Conservation (phyloP, 2,888 invertebrate species). For the Dorcus parallelipipedus region DNA sequence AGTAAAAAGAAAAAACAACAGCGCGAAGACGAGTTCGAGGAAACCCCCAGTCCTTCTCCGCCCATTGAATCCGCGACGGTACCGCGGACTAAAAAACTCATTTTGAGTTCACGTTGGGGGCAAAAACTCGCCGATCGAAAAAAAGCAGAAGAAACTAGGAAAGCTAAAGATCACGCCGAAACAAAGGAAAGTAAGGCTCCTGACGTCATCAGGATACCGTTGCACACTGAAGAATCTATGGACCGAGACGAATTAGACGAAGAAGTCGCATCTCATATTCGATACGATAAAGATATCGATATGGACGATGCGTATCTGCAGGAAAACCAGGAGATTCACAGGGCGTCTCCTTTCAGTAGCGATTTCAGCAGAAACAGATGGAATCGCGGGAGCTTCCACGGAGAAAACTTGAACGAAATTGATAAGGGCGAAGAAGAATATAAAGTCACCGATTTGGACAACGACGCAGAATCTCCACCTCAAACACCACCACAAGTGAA, state of each 20-base stretch:
- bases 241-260: slow-evolving; percentile 37
- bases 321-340: slow-evolving; percentile 55
- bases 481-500: slow-evolving; percentile 14
- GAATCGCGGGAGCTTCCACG: slow-evolving; percentile 45
- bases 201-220: slow-evolving; percentile 39
- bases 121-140: slow-evolving; percentile 37
- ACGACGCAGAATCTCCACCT: slow-evolving; percentile 14
- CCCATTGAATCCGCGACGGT: slow-evolving; percentile 63
- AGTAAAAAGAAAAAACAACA: slow-evolving; percentile 48
- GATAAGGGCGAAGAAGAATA: slow-evolving; percentile 30
- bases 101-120: slow-evolving; percentile 51
- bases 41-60: slow-evolving; percentile 61
- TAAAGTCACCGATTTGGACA: slow-evolving; percentile 16
- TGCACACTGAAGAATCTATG: slow-evolving; percentile 43
- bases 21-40: slow-evolving; percentile 35
- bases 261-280: slow-evolving; percentile 36
- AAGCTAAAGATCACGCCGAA: slow-evolving; percentile 29
- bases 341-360: slow-evolving; percentile 30
- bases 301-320: slow-evolving; percentile 55
- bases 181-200: slow-evolving; percentile 18
- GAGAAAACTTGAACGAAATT: slow-evolving; percentile 17
- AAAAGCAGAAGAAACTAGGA: slow-evolving; percentile 26
- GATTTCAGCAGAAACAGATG: slow-evolving; percentile 43
- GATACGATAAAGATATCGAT: slow-evolving; percentile 43
- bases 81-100: slow-evolving; percentile 52